Conservation (phyloP, 2,888 invertebrate species). For the Lagria hirta region DNA sequence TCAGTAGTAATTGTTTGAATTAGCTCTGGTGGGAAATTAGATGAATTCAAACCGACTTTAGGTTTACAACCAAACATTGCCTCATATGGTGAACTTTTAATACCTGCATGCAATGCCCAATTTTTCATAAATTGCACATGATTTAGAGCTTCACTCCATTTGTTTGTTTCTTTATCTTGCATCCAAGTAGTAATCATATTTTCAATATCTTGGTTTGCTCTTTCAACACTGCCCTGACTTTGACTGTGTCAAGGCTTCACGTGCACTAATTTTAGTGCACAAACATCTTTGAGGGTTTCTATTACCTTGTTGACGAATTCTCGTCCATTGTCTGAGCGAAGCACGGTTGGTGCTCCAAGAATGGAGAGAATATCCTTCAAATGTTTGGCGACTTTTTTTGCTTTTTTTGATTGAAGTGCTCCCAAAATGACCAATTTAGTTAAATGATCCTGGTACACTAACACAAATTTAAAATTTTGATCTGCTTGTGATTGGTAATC, state of each 20-base stretch:
- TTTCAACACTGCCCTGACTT: slow-evolving; percentile 44
- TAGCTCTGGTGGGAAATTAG: too few species aligned
- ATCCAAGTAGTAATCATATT: slow-evolving; percentile 48
- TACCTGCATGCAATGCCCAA: slow-evolving; percentile 44
- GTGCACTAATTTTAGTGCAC: slow-evolving; percentile 46
- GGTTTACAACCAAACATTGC: slow-evolving; percentile 15
- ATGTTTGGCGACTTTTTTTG: slow-evolving; percentile 42
- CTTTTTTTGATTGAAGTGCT: slow-evolving; percentile 41
- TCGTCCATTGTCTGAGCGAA: slow-evolving; percentile 45
- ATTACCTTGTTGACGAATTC: slow-evolving; percentile 42
- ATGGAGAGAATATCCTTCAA: slow-evolving; percentile 45
- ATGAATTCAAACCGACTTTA: slow-evolving; percentile 12
- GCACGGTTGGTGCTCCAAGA: slow-evolving; percentile 45
- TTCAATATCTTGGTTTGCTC: slow-evolving; percentile 46
- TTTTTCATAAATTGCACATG: slow-evolving; percentile 53
- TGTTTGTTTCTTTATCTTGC: slow-evolving; percentile 40
- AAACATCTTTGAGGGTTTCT: slow-evolving; percentile 37
- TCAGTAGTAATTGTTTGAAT: too few species aligned
- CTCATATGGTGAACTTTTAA: slow-evolving; percentile 33
- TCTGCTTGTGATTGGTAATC: slow-evolving; percentile 32
- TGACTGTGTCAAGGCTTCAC: slow-evolving; percentile 45
- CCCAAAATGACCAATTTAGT: slow-evolving; percentile 47
- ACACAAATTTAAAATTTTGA: slow-evolving; percentile 42
- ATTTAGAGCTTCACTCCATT: slow-evolving; percentile 49
- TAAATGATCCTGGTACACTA: slow-evolving; percentile 46